Percentiles rank a stretch among this genome's conserved stretches.
These are phyloP conservation scores for Zoroaster sp. DNA, from an alignment of 53 echinoderm and acorn worm species.

Conservation along the genomic window DNA sequence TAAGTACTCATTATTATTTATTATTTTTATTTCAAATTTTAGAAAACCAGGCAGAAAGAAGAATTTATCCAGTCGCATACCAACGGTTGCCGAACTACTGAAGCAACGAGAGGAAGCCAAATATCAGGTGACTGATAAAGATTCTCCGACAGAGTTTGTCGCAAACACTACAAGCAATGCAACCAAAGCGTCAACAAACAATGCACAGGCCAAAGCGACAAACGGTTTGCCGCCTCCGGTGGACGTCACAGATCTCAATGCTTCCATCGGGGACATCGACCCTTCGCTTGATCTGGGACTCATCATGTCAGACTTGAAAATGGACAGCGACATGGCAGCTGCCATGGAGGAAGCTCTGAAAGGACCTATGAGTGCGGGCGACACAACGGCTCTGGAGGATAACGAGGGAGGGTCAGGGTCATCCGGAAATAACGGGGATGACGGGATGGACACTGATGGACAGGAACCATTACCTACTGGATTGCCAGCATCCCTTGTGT, in stretches of 20 bases:
- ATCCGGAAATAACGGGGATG: slow-evolving; percentile 28
- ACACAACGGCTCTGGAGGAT: neutral
- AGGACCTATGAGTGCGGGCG: slow-evolving; percentile 16
- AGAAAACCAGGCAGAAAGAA: slow-evolving; percentile 63
- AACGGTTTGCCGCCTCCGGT: slow-evolving; percentile 7
- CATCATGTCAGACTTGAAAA: slow-evolving; percentile 60
- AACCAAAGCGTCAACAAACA: neutral
- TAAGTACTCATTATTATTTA: too few species aligned
- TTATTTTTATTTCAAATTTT: too few species aligned
- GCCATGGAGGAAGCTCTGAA: slow-evolving; percentile 69
- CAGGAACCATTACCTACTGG: slow-evolving; percentile 68
- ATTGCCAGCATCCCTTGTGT: slow-evolving; percentile 57
- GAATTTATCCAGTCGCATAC: slow-evolving; percentile 60
- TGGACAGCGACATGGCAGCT: slow-evolving; percentile 84
- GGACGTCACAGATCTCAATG: slow-evolving; percentile 24
- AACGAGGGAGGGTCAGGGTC: slow-evolving; percentile 40
- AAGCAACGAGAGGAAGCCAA: slow-evolving; percentile 51
- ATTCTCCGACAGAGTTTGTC: neutral
- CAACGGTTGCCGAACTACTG: slow-evolving; percentile 92
- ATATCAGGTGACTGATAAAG: neutral
- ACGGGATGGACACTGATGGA: slow-evolving; percentile 30
- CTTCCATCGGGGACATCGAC: slow-evolving; percentile 58
- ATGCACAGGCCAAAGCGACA: neutral
- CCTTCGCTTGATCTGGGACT: slow-evolving; percentile 79
- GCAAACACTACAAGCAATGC: neutral